Evolutionary conservation across 2,113 vertebrate genomes (phyloP), one percentile per base, ranked within the genome.

Genomic region (Channa argus): DNA sequence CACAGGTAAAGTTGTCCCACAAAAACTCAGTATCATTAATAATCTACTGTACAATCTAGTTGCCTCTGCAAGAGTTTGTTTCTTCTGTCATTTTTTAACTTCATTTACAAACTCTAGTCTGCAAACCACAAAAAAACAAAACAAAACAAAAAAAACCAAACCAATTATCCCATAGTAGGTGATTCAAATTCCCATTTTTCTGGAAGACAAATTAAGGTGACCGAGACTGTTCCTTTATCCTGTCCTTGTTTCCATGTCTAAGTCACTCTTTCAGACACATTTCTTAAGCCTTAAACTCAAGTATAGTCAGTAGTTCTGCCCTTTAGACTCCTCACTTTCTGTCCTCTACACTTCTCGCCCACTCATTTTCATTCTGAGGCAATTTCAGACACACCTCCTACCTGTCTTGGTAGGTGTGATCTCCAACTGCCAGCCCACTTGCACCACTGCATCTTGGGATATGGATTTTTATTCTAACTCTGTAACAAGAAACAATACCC

Each of bases 371-470:
- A 51, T 71, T 71, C 90, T 84, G 70, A 0, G 10, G 60, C 38
- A 59, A n/a, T 59, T 49, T 55, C 70, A 72, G 84, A 86, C 87
- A 89, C 89, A 11, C 90, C 85, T 71, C 81, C 70, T 93, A 95
- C 94, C 94, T 93, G 92, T 82, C 67, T 66, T 15, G 37, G 80
- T 86, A 92, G 92, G 93, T 79, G 85, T 67, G 62, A 82, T 81
- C 82, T 92, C 91, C 86, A 79, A 79, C 54, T 67, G 73, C 87
- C 90, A 24, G 90, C 91, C 95, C 93, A 93, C 87, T 82, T 76
- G 86, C 86, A 90, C 88, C 85, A 74, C 86, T 90, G 96, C 91
- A 94, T 86, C 90, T 83, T 92, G 95, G 96, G 94, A 95, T 89
- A 64, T 94, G 91, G 88, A 92, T 94, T 94, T 90, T 61, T 71